A percentile compares a stretch with the other conserved stretches of the same genome.
phyloP scores from a whole-genome alignment of 2,888 invertebrate genomes.

The Teleiodes luculella region DNA sequence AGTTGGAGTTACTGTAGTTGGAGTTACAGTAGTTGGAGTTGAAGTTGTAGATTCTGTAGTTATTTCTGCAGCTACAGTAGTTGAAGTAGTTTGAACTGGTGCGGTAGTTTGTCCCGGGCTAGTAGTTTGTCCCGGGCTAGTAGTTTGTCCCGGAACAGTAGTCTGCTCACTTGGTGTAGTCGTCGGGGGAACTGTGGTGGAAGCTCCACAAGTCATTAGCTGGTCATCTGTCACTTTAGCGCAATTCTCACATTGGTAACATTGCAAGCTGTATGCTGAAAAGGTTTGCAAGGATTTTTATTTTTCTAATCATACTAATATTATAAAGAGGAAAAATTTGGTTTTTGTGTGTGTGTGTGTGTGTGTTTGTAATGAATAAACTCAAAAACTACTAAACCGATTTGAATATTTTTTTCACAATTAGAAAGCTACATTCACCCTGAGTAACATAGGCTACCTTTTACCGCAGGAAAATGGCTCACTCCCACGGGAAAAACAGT shows the following conservation, averaged over 20 bases:
- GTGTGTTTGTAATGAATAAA: no score
- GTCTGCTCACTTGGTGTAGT: background rate
- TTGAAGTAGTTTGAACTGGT: background rate
- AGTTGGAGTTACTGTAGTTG: conserved; percentile 5
- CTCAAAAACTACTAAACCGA: no score
- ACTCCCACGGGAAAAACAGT: no score
- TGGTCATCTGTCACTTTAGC: conserved; percentile 20
- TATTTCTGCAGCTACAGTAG: background rate
- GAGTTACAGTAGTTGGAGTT: conserved; percentile 9
- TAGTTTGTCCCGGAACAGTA: background rate
- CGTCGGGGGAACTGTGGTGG: conserved; percentile 9
- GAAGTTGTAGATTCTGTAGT: background rate
- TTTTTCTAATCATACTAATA: no score
- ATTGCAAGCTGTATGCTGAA: conserved; percentile 40
- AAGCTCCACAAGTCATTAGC: conserved; percentile 29
- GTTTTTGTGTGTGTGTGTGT: no score
- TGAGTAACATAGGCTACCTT: no score
- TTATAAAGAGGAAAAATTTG: no score
- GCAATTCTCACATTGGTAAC: conserved; percentile 40
- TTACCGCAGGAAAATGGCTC: no score
- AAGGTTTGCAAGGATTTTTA: conserved; percentile 15
- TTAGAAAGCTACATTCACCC: no score
- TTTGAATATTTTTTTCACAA: no score
- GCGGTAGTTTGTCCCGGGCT: background rate
- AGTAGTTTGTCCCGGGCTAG: background rate